Percentiles rank a stretch among this genome's conserved stretches.
These are phyloP conservation scores for Apocrypta bakeri DNA, from an alignment of 1,140 invertebrate species.

Conservation along the genomic window DNA sequence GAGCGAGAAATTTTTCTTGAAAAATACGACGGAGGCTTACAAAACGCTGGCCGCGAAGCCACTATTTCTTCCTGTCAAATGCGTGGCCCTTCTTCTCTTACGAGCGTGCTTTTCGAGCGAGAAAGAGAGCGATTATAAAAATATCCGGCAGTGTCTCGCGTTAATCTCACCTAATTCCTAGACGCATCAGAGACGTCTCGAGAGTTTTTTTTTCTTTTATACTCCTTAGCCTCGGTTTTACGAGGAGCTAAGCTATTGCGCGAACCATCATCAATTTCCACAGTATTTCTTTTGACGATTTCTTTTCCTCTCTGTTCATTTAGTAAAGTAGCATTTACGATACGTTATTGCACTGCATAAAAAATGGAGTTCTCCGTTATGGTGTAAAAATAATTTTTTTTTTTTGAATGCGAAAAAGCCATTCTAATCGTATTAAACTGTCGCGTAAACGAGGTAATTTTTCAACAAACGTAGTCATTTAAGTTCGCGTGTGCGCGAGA, in stretches of 20 bases:
- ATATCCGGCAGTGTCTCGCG: constrained; percentile 3
- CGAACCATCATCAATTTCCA: constrained; percentile 22
- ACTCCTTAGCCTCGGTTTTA: background rate
- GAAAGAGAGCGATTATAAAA: constrained; percentile 40
- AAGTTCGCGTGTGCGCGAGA: no score
- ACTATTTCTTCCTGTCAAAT: constrained; percentile 27
- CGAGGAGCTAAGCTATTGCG: constrained; percentile 7
- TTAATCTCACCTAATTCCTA: constrained; percentile 45
- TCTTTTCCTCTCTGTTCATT: background rate
- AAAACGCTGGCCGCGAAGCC: constrained; percentile 25
- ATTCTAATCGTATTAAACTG: background rate
- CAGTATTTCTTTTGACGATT: background rate
- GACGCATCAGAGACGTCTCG: background rate
- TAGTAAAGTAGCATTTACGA: background rate
- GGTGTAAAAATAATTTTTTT: background rate
- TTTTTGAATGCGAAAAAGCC: background rate
- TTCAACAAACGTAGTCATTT: no score
- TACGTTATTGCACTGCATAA: background rate
- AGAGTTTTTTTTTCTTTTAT: background rate
- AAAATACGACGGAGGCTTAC: constrained; percentile 38
- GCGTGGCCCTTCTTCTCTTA: background rate
- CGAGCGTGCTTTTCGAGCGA: background rate
- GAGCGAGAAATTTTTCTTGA: constrained; percentile 37
- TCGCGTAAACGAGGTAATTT: no score
- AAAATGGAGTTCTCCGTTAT: background rate